Percentiles rank a stretch among this genome's conserved stretches.
Evolutionary conservation across 2,888 invertebrate genomes (phyloP).

Genomic region (Azorinus chamasolen): DNA sequence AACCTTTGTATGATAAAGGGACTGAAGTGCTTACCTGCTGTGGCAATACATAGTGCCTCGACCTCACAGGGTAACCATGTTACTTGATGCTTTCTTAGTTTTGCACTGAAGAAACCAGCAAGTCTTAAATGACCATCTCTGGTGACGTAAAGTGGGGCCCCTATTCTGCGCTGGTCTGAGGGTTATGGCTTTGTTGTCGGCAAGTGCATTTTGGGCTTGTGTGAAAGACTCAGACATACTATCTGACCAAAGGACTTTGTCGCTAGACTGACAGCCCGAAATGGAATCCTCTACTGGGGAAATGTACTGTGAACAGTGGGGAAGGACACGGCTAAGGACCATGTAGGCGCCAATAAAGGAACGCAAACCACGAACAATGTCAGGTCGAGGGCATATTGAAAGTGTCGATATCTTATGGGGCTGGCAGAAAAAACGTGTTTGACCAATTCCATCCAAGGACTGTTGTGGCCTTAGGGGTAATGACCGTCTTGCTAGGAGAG

Average conservation of each 20-base stretch:
- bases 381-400: conserved; percentile 36
- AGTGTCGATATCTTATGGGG: conserved; percentile 48
- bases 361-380: conserved; percentile 34
- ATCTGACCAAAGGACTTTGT: conserved; percentile 54
- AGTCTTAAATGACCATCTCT: conserved; percentile 38
- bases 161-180: conserved; percentile 55
- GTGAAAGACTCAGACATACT: conserved; percentile 28
- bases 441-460: conserved; percentile 60
- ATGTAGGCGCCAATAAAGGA: conserved; percentile 64
- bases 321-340: conserved; percentile 47
- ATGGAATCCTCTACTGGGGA: conserved; percentile 45
- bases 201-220: conserved; percentile 24
- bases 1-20: conserved; percentile 63
- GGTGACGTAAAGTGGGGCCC: conserved; percentile 64
- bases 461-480: conserved; percentile 46
- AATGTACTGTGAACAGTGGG: conserved; percentile 27
- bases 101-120: conserved; percentile 70
- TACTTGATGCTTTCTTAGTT: conserved; percentile 64
- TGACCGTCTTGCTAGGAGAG: conserved; percentile 60
- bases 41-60: conserved; percentile 64
- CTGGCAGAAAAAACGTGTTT: conserved; percentile 31
- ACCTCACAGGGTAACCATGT: conserved; percentile 69
- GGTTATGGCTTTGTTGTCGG: conserved; percentile 28
- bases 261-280: conserved; percentile 44
- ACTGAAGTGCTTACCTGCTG: conserved; percentile 64